A percentile compares a stretch with the other conserved stretches of the same genome.
Evolutionary conservation across 1,140 invertebrate genomes (phyloP).

Genomic region (Plectrocnemia conspersa): DNA sequence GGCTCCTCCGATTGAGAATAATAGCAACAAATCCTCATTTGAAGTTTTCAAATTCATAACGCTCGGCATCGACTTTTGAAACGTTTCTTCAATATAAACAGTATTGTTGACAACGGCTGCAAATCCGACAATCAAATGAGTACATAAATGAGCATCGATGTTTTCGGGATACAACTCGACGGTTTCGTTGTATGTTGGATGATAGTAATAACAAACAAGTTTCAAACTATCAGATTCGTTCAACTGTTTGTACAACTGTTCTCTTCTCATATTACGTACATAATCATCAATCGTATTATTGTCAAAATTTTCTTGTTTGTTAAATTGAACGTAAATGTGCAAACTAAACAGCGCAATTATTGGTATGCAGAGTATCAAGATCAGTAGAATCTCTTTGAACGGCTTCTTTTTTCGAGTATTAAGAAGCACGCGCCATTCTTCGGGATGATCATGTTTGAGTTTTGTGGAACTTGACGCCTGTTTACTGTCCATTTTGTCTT

Average conservation of each 20-base stretch:
- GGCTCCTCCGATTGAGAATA: slow-evolving; percentile 72
- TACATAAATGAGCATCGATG: slow-evolving; percentile 68
- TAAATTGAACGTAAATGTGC: not conserved
- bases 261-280: not conserved
- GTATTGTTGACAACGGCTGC: slow-evolving; percentile 60
- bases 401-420: too few relatives aligned
- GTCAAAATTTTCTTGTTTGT: not conserved
- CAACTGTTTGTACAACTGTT: too few relatives aligned
- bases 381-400: not conserved
- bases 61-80: slow-evolving; percentile 49
- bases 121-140: slow-evolving; percentile 77
- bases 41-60: slow-evolving; percentile 57
- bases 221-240: too few relatives aligned
- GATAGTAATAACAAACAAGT: slow-evolving; percentile 65
- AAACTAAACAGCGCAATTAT: too few relatives aligned
- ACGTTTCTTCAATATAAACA: slow-evolving; percentile 47
- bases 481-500: too few relatives aligned
- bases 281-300: not conserved
- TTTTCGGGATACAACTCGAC: slow-evolving; percentile 51
- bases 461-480: too few relatives aligned
- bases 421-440: too few relatives aligned
- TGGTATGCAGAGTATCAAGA: too few relatives aligned
- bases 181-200: slow-evolving; percentile 36
- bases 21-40: slow-evolving; percentile 68
- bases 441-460: too few relatives aligned